Percentiles rank a stretch among this genome's conserved stretches.
Conservation (phyloP, 2,888 invertebrate genomes). For the Metellina segmentata region DNA sequence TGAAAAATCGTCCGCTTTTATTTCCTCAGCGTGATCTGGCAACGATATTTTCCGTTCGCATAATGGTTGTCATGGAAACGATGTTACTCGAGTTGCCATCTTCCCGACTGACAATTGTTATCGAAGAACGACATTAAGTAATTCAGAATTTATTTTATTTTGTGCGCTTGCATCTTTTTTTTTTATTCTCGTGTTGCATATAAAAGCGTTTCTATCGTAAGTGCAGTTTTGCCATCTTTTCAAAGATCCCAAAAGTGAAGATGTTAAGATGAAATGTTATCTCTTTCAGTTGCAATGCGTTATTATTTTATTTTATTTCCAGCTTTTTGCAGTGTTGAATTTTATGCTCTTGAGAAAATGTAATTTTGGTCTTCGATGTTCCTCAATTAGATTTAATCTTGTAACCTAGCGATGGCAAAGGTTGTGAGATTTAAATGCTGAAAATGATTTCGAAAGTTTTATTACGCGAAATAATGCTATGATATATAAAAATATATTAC, state of each 20-base stretch:
- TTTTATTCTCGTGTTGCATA: conserved; percentile 29
- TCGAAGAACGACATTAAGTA: conserved; percentile 73
- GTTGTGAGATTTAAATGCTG: background rate
- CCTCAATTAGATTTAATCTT: background rate
- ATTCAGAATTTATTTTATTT: conserved; percentile 69
- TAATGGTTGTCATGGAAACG: conserved; percentile 67
- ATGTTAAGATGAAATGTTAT: conserved; percentile 59
- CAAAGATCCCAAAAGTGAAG: conserved; percentile 54
- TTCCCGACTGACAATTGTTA: conserved; percentile 70
- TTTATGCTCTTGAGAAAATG: background rate
- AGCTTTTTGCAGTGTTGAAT: background rate
- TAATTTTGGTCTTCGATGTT: background rate
- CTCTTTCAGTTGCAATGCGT: conserved; percentile 30
- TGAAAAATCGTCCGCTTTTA: conserved; percentile 68
- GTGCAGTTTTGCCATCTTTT: conserved; percentile 70
- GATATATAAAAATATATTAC: background rate
- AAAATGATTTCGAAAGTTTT: background rate
- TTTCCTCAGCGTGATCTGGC: conserved; percentile 69
- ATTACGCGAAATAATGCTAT: background rate
- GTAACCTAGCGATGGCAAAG: background rate
- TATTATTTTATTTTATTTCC: conserved; percentile 37
- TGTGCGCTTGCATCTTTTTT: background rate
- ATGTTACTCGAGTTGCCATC: conserved; percentile 68
- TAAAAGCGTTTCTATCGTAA: conserved; percentile 44
- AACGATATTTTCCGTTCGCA: conserved; percentile 70